A percentile compares a stretch with the other conserved stretches of the same genome.
Evolutionary conservation across 64 coral and sea anemone species (phyloP).

Genomic region (Montipora cactus): DNA sequence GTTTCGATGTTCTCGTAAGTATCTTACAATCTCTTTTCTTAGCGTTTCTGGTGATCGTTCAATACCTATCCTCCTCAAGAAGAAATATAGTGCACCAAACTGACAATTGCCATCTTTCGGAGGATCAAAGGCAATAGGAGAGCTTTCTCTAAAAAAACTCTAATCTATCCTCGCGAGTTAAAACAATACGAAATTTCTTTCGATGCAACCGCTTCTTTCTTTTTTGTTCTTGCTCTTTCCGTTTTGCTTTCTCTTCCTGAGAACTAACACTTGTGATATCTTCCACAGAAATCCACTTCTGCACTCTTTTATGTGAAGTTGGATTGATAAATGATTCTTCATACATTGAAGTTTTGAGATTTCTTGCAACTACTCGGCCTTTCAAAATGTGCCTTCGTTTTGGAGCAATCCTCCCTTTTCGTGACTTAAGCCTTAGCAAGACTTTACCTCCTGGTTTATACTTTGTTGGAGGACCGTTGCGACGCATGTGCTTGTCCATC

Average conservation of each 20-base stretch:
- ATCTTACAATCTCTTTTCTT: slow-evolving; percentile 43
- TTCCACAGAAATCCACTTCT: slow-evolving; percentile 66
- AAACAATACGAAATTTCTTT: slow-evolving; percentile 30
- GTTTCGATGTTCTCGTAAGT: slow-evolving; percentile 31
- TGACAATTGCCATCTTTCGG: slow-evolving; percentile 16
- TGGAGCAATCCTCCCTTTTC: slow-evolving; percentile 56
- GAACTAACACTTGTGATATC: slow-evolving; percentile 62
- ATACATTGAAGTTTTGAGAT: slow-evolving; percentile 59
- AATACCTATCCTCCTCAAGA: slow-evolving; percentile 42
- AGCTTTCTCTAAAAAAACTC: slow-evolving; percentile 22
- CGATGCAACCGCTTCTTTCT: slow-evolving; percentile 17
- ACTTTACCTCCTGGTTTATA: slow-evolving; percentile 58
- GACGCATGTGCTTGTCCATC: slow-evolving; percentile 34
- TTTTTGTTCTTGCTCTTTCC: slow-evolving; percentile 55
- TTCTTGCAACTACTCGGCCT: slow-evolving; percentile 20
- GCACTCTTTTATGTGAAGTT: not conserved
- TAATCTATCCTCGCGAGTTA: slow-evolving; percentile 16
- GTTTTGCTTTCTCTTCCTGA: slow-evolving; percentile 64
- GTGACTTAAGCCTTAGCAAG: slow-evolving; percentile 42
- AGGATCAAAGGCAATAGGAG: slow-evolving; percentile 35
- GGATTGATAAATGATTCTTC: slow-evolving; percentile 20
- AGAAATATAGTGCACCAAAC: slow-evolving; percentile 1
- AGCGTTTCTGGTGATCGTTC: slow-evolving; percentile 19
- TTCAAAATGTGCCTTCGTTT: slow-evolving; percentile 63
- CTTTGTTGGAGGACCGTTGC: slow-evolving; percentile 39